Evolutionary conservation across 1,140 invertebrate genomes (phyloP).

Genomic region (Lepidurus packardi): DNA sequence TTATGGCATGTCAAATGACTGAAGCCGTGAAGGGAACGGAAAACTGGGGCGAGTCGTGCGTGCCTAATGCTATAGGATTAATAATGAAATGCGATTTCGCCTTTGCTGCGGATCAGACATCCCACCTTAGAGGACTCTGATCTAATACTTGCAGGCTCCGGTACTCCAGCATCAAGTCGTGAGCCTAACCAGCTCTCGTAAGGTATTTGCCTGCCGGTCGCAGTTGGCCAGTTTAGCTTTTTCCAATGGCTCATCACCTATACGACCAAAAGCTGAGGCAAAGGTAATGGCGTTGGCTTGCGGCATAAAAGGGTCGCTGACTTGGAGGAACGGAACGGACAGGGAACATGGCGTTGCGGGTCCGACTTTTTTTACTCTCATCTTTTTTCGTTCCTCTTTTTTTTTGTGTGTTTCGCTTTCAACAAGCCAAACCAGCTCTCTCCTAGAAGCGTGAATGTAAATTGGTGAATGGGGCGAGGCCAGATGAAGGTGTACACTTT

Average conservation of each 20-base stretch:
- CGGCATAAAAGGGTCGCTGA: constrained; percentile 11
- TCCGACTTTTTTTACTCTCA: not conserved
- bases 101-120: too few relatives aligned
- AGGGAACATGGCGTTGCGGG: not conserved
- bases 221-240: not conserved
- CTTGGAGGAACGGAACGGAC: not conserved
- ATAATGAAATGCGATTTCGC: not conserved
- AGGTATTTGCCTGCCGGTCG: constrained; percentile 20
- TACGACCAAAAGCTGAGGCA: constrained; percentile 1
- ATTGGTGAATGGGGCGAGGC: not conserved
- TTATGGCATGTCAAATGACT: not conserved
- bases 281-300: not conserved
- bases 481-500: not conserved
- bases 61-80: not conserved
- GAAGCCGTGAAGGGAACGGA: not conserved
- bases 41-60: not conserved
- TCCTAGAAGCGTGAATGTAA: constrained; percentile 20
- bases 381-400: not conserved
- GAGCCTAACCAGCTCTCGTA: too few relatives aligned
- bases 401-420: not conserved
- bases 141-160: too few relatives aligned
- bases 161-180: too few relatives aligned
- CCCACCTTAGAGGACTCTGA: too few relatives aligned
- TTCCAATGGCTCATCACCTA: constrained; percentile 11
- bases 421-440: constrained; percentile 6